Evolutionary conservation across 2,888 invertebrate species (phyloP).

Genomic region (Labia minor): DNA sequence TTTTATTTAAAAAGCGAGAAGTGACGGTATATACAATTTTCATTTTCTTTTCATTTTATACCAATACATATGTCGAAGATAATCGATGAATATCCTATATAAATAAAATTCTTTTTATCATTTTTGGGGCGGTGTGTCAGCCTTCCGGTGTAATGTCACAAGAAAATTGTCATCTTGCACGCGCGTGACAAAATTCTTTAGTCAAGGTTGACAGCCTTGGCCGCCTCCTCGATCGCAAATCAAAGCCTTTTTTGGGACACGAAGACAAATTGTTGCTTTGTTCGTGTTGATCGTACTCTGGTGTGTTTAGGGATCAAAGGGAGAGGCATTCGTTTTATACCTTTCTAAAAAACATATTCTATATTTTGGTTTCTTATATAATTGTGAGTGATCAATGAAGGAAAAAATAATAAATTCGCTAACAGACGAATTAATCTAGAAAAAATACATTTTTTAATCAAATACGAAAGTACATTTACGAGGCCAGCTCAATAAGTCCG

Average conservation of each 20-base stretch:
- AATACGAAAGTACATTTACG: no score
- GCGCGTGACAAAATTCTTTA: conserved; percentile 8
- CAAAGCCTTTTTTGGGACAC: neutral
- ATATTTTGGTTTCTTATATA: no score
- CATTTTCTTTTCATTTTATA: neutral
- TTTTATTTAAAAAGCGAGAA: neutral
- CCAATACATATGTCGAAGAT: neutral
- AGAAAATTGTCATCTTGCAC: conserved; percentile 13
- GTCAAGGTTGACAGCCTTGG: neutral
- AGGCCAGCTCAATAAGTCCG: no score
- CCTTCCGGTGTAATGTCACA: conserved; percentile 9
- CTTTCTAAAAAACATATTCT: no score
- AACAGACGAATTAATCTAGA: no score
- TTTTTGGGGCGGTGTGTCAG: neutral
- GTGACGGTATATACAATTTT: neutral
- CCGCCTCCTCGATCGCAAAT: neutral
- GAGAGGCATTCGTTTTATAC: neutral
- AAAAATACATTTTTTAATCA: no score
- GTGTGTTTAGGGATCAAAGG: neutral
- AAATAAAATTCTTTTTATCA: neutral
- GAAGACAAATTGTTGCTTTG: neutral
- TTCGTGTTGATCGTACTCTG: neutral
- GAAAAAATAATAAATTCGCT: no score
- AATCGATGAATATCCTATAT: conserved; percentile 13
- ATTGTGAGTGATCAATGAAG: no score